Evolutionary conservation across 2,888 invertebrate genomes (phyloP).

Genomic region (Ecdyonurus torrentis): DNA sequence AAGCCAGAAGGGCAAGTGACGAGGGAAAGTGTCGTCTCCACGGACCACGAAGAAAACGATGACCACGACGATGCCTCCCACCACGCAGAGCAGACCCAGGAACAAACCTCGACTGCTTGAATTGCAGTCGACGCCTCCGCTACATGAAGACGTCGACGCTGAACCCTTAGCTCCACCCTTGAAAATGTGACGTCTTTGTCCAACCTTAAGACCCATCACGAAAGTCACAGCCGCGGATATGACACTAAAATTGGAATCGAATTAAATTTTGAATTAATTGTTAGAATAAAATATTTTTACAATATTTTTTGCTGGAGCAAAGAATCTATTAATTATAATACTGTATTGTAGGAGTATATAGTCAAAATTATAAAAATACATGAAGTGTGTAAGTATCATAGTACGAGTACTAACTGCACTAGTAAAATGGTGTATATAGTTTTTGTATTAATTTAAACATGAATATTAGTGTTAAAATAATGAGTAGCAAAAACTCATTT

Average conservation of each 20-base stretch:
- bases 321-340: too few species aligned
- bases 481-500: too few species aligned
- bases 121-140: slow-evolving; percentile 28
- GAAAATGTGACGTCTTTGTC: slow-evolving; percentile 21
- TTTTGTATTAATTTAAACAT: too few species aligned
- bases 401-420: too few species aligned
- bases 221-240: slow-evolving; percentile 37
- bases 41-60: slow-evolving; percentile 35
- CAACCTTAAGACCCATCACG: slow-evolving; percentile 35
- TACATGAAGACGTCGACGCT: slow-evolving; percentile 6
- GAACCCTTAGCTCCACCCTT: slow-evolving; percentile 4
- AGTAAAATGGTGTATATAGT: too few species aligned
- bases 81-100: slow-evolving; percentile 33
- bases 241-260: slow-evolving; percentile 22
- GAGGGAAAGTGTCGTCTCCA: slow-evolving; percentile 30
- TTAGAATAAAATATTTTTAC: neutral
- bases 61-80: slow-evolving; percentile 32
- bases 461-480: too few species aligned
- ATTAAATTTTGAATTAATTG: slow-evolving; percentile 2
- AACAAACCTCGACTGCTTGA: slow-evolving; percentile 36
- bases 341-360: too few species aligned
- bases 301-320: too few species aligned
- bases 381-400: too few species aligned
- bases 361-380: neutral
- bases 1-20: slow-evolving; percentile 31